These are phyloP conservation scores for Gandaritis pyraliata DNA, from an alignment of 2,888 invertebrate species.

Conservation along the genomic window DNA sequence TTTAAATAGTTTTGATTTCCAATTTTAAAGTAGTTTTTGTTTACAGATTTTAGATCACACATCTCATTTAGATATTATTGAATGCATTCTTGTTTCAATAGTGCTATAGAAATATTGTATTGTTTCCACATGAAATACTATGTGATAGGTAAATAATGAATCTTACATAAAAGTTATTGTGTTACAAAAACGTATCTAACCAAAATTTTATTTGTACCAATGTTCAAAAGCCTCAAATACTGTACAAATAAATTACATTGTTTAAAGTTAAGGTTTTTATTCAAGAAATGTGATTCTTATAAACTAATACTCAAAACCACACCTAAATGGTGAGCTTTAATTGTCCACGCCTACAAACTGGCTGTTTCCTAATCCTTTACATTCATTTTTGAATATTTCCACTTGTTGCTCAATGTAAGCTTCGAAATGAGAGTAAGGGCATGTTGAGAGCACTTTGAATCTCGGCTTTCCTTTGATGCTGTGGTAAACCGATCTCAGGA, in stretches of 20 bases:
- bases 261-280: slow-evolving; percentile 14
- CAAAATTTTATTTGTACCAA: not conserved
- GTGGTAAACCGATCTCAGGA: slow-evolving; percentile 84
- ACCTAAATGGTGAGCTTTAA: slow-evolving; percentile 31
- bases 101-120: not conserved
- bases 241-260: slow-evolving; percentile 32
- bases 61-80: not conserved
- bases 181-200: not conserved
- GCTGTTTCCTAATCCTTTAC: slow-evolving; percentile 60
- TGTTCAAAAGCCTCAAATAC: slow-evolving; percentile 26
- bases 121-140: not conserved
- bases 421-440: slow-evolving; percentile 77
- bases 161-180: not conserved
- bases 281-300: not conserved
- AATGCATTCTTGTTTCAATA: too few species aligned
- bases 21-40: too few species aligned
- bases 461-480: slow-evolving; percentile 73
- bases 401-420: slow-evolving; percentile 78
- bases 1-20: too few species aligned
- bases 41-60: not conserved
- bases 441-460: slow-evolving; percentile 67
- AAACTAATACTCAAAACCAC: not conserved
- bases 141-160: not conserved
- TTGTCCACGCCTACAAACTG: slow-evolving; percentile 63
- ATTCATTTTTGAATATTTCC: slow-evolving; percentile 78